Evolutionary conservation across 2,113 vertebrate species (phyloP).

Genomic region (Pituophis catenifer): DNA sequence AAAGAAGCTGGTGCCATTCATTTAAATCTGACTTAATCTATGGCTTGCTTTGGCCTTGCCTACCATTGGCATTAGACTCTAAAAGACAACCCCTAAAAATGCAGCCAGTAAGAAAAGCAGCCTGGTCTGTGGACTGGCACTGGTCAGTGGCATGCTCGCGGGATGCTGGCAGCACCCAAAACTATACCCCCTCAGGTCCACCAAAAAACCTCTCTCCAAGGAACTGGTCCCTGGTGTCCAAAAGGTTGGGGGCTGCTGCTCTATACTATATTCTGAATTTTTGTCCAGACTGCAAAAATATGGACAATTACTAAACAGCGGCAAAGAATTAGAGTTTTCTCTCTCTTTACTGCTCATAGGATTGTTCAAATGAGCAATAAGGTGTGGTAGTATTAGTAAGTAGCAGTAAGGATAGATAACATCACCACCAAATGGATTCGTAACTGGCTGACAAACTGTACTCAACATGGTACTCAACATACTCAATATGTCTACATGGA

Average conservation of each 20-base stretch:
- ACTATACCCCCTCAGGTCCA: too few species aligned
- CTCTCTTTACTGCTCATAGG: not conserved
- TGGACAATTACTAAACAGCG: not conserved
- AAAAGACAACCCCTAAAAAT: not conserved
- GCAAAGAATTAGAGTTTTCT: not conserved
- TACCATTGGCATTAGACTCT: not conserved
- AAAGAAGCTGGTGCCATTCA: not conserved
- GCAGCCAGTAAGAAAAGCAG: not conserved
- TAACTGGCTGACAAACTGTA: too few species aligned
- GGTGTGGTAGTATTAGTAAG: not conserved
- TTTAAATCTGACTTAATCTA: not conserved
- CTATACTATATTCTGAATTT: not conserved
- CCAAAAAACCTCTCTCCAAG: too few species aligned
- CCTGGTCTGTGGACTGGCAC: too few species aligned
- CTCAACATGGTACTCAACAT: too few species aligned
- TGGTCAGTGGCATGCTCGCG: too few species aligned
- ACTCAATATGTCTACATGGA: too few species aligned
- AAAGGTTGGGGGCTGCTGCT: too few species aligned
- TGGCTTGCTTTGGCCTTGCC: not conserved
- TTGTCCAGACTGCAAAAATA: not conserved
- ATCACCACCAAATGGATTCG: too few species aligned
- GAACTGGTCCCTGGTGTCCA: too few species aligned
- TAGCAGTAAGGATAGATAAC: too few species aligned
- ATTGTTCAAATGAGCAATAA: not conserved
- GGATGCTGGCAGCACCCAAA: too few species aligned